Evolutionary conservation across 2,113 vertebrate genomes (phyloP).

Genomic region (Phyllopteryx taeniolatus): DNA sequence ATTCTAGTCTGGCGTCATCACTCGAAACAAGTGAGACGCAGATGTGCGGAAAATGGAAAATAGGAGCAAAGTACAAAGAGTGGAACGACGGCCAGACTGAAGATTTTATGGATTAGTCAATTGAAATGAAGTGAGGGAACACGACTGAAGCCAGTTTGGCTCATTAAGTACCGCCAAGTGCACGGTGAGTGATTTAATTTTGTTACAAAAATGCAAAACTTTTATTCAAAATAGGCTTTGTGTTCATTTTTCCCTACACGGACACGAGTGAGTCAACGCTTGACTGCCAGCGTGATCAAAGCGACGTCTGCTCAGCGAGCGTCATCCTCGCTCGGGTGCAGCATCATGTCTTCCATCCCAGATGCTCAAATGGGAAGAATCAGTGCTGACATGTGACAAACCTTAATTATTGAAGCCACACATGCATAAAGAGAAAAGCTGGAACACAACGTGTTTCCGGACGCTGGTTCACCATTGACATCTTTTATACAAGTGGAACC

Average conservation of each 20-base stretch:
- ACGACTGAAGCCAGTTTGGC: constrained; percentile 43
- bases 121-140: constrained; percentile 37
- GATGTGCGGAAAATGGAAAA: constrained; percentile 55
- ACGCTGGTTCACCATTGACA: neutral
- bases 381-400: constrained; percentile 1
- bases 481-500: neutral
- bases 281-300: neutral
- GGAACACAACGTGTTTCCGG: neutral
- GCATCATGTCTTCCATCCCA: neutral
- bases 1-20: constrained; percentile 30
- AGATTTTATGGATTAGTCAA: constrained; percentile 51
- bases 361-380: constrained; percentile 5
- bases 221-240: constrained; percentile 11
- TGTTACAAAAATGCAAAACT: constrained; percentile 14
- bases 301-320: neutral
- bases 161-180: constrained; percentile 44
- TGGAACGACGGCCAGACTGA: constrained; percentile 31
- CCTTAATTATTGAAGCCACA: neutral
- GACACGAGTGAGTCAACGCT: neutral
- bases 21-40: constrained; percentile 43
- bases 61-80: constrained; percentile 35
- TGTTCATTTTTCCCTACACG: constrained; percentile 6
- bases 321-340: neutral
- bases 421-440: neutral
- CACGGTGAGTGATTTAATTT: constrained; percentile 19